Conservation (phyloP, 2,797 vertebrate genomes). For the Argentina silus region DNA sequence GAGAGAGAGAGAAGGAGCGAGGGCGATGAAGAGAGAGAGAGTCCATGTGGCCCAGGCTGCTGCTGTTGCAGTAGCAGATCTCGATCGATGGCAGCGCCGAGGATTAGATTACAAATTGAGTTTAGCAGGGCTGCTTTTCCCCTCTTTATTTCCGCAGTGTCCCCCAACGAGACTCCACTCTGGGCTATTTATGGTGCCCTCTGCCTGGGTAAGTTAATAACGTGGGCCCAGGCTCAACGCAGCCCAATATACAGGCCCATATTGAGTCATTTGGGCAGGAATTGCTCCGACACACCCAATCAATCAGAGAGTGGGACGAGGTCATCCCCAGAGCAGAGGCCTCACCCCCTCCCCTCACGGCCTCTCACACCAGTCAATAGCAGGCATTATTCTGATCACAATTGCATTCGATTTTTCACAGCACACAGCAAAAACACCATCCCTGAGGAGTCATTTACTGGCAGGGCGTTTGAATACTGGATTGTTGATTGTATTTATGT, state of each 20-base stretch:
- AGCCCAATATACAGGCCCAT: slow-evolving; percentile 56
- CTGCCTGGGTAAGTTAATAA: slow-evolving; percentile 79
- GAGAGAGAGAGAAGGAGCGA: slow-evolving; percentile 3
- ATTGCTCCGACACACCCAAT: slow-evolving; percentile 75
- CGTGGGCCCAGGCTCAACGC: slow-evolving; percentile 54
- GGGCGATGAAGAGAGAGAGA: slow-evolving; percentile 25
- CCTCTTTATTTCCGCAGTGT: slow-evolving; percentile 66
- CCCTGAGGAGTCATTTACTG: slow-evolving; percentile 58
- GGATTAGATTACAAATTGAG: slow-evolving; percentile 81
- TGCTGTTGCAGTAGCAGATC: slow-evolving; percentile 56
- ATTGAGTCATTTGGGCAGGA: slow-evolving; percentile 70
- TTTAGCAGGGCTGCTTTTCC: slow-evolving; percentile 68
- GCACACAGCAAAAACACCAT: slow-evolving; percentile 37
- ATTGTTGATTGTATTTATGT: slow-evolving; percentile 58
- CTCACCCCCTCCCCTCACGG: slow-evolving; percentile 52
- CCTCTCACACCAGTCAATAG: slow-evolving; percentile 62
- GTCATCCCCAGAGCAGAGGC: slow-evolving; percentile 65
- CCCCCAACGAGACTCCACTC: slow-evolving; percentile 69
- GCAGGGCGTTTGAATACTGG: slow-evolving; percentile 54
- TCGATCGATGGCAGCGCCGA: slow-evolving; percentile 70
- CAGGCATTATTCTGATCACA: slow-evolving; percentile 69
- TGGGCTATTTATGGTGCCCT: slow-evolving; percentile 71
- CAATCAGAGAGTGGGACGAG: slow-evolving; percentile 70
- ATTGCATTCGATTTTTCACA: slow-evolving; percentile 65
- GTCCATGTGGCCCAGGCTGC: background rate